phyloP scores from a whole-genome alignment of 2,797 vertebrate species.

The Poliocrania exsul region DNA sequence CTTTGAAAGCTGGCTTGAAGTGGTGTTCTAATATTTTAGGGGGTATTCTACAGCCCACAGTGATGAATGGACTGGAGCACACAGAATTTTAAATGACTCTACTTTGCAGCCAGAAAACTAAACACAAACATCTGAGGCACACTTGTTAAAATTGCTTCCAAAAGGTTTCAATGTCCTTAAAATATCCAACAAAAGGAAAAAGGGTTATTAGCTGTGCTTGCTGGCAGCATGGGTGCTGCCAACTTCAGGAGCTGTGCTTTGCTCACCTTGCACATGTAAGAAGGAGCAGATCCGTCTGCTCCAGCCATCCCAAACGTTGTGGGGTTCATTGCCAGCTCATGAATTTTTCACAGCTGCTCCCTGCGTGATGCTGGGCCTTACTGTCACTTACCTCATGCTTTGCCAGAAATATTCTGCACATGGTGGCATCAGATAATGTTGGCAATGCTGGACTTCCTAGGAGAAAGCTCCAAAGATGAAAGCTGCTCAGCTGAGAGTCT shows the following conservation, averaged over 20 bases:
- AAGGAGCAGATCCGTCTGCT: background rate
- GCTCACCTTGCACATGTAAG: background rate
- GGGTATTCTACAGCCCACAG: background rate
- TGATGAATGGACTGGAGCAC: background rate
- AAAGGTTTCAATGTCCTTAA: background rate
- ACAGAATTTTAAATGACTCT: background rate
- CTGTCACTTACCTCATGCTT: background rate
- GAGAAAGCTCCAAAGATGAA: background rate
- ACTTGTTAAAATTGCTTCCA: background rate
- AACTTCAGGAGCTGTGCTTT: background rate
- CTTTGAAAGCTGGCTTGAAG: conserved; percentile 9
- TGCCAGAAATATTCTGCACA: background rate
- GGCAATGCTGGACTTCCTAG: background rate
- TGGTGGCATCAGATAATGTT: background rate
- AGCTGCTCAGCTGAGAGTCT: background rate
- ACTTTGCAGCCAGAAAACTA: conserved; percentile 1
- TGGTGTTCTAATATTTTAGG: background rate
- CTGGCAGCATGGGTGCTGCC: background rate
- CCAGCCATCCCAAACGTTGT: background rate
- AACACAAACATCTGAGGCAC: background rate
- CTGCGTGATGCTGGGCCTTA: background rate
- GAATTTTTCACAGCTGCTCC: conserved; percentile 19
- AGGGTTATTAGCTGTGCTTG: background rate
- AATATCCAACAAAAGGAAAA: background rate
- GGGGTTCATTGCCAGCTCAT: conserved; percentile 7